Evolutionary conservation across 2,888 invertebrate genomes (phyloP), one percentile per base, ranked within the genome.

Genomic region (Cerceris rybyensis): DNA sequence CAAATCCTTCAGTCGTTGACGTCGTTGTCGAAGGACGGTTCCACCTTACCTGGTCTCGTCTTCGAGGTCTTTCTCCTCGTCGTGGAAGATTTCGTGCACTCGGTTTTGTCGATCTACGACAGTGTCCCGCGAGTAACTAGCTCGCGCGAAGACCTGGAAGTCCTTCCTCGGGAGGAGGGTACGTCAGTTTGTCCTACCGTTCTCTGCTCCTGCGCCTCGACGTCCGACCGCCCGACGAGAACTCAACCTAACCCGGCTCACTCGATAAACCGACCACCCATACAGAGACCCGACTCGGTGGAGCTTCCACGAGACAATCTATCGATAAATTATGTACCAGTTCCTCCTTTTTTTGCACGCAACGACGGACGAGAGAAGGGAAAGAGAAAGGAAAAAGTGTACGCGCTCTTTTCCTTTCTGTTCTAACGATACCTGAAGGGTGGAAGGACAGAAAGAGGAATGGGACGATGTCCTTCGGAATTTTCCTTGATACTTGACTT

Each of bases 131-230:
- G 78, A 78, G 83, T 84, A 84, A 89, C 88, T 88, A 86, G 78
- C 80, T 69, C 75, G 73, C 64, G 70, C 58, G 69, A 78, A 72
- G 77, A 50, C 75, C 74, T 70, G 79, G 74, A 83, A 79, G 78
- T 87, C 86, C 84, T 86, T 86, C 80, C 78, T 78, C 70, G 64
- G 78, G 58, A 60, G 74, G 70, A 80, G 70, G 76, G 82, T 71
- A 71, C 70, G 88, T 88, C 85, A 76, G 88, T 85, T 88, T 86
- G 87, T 91, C 91, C 90, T 90, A 87, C 76, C 80, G 86, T 84
- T 82, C 77, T 90, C 86, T 88, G 90, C 90, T 91, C 90, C 90
- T 91, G 91, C 91, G 91, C 91, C 80, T 81, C 82, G 80, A 83
- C 82, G 82, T 69, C 75, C 82, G 77, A 77, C 64, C 28, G 28